Percentiles rank a stretch among this genome's conserved stretches.
phyloP scores from a whole-genome alignment of 2,113 vertebrate genomes.

The Ibidorhyncha struthersii region DNA sequence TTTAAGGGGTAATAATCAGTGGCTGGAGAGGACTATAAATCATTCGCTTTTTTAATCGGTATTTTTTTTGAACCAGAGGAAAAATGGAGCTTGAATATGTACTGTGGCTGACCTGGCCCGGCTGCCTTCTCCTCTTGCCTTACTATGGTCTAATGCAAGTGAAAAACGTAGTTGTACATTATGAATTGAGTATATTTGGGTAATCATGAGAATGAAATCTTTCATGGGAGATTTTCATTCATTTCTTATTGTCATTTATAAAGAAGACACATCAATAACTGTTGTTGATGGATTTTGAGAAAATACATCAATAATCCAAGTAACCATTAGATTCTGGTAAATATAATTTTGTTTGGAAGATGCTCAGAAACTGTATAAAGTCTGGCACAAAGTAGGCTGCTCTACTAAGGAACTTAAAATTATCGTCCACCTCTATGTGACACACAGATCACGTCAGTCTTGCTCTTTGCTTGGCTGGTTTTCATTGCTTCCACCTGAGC shows the following conservation, averaged over 20 bases:
- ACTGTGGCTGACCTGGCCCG: not conserved
- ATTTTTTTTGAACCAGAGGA: not conserved
- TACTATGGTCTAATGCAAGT: not conserved
- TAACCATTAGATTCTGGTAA: not conserved
- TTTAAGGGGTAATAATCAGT: conserved; percentile 32
- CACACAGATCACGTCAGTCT: not conserved
- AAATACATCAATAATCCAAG: not conserved
- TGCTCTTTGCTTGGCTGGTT: not conserved
- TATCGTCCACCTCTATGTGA: not conserved
- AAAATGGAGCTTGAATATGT: not conserved
- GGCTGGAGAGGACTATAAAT: conserved; percentile 16
- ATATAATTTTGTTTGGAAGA: not conserved
- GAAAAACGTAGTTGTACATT: not conserved
- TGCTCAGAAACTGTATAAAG: not conserved
- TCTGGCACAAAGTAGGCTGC: not conserved
- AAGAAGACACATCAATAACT: not conserved
- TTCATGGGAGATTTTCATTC: not conserved
- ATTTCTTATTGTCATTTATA: not conserved
- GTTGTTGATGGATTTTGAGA: not conserved
- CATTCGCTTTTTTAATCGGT: not conserved
- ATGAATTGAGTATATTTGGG: not conserved
- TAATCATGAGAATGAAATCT: not conserved
- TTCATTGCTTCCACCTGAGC: not conserved
- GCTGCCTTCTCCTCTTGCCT: not conserved
- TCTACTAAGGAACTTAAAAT: not conserved